These are phyloP conservation scores for Brachynemurus nebulosus DNA, from an alignment of 2,888 invertebrate genomes.

Conservation along the genomic window DNA sequence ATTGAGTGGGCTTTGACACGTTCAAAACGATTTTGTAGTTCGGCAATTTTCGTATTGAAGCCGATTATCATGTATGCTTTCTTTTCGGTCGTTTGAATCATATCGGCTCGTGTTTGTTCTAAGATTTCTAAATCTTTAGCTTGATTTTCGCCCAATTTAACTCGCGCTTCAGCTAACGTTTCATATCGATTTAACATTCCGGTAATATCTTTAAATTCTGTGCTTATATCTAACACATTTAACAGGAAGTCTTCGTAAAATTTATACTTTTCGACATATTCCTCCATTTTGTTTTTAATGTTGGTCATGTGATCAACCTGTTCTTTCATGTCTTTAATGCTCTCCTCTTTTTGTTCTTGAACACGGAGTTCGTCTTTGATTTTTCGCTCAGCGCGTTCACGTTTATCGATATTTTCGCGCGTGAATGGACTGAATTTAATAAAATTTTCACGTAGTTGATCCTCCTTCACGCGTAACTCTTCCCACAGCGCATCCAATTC, in stretches of 20 bases:
- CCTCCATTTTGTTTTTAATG: slow-evolving; percentile 40
- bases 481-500: slow-evolving; percentile 40
- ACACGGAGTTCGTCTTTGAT: slow-evolving; percentile 39
- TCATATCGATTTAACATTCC: slow-evolving; percentile 51
- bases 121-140: slow-evolving; percentile 40
- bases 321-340: slow-evolving; percentile 36
- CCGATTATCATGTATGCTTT: slow-evolving; percentile 48
- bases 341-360: slow-evolving; percentile 33
- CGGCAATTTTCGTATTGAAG: slow-evolving; percentile 45
- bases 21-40: slow-evolving; percentile 44
- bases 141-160: slow-evolving; percentile 38
- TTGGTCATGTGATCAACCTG: slow-evolving; percentile 35
- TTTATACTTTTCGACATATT: slow-evolving; percentile 40
- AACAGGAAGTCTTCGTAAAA: slow-evolving; percentile 47
- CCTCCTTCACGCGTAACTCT: slow-evolving; percentile 38
- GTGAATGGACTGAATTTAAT: slow-evolving; percentile 49
- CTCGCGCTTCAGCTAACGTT: slow-evolving; percentile 44
- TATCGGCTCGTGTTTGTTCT: slow-evolving; percentile 42
- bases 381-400: slow-evolving; percentile 43
- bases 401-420: slow-evolving; percentile 48
- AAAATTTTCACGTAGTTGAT: slow-evolving; percentile 40
- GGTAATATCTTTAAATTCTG: slow-evolving; percentile 41
- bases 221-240: slow-evolving; percentile 37
- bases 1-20: slow-evolving; percentile 41
- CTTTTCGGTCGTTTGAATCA: slow-evolving; percentile 42